Evolutionary conservation across 2,113 vertebrate genomes (phyloP), one percentile per base, ranked within the genome.

Genomic region (Noturus placidus): DNA sequence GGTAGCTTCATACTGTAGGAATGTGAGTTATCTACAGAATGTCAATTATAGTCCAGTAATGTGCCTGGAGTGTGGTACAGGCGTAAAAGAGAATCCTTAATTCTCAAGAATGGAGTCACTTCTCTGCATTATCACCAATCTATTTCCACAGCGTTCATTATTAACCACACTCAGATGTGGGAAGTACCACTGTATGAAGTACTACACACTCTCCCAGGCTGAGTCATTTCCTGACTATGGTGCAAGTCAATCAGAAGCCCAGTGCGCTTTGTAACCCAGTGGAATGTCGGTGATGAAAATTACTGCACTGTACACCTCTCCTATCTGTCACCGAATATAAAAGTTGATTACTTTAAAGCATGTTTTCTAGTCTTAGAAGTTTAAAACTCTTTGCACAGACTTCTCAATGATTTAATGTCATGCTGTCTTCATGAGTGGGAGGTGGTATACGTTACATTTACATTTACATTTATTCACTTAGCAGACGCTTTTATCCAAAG

Each of bases 171-270:
- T 87, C 57, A 83, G 81, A 56, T 77, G 80, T 38, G 30, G 70
- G 80, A 83, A 88, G 67, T 54, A 85, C 76, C 79, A 35, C 72
- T 77, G 83, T 88, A 80, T 80, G 82, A 77, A 46, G 42, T 46
- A 46, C 42, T 30, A 65, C 63, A 70, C 42, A 50, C 79, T 61
- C 72, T 14, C 61, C 63, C 46, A 33, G 30, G 81, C 90, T 88
- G 87, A 89, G 65, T 91, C 91, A 88, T 86, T 85, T 69, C 65
- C 86, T 46, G 54, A 69, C 88, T 86, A 85, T 83, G 85, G 88
- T 63, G 52, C 54, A 82, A 90, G 88, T 91, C 89, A 86, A 88
- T 90, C 88, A 89, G 59, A 90, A 79, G 63, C 52, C 87, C 85
- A 81, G 42, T 82, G 78, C 86, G 78, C 70, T 83, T 85, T 87